These are phyloP conservation scores for Furnarius figulus DNA, from an alignment of 2,113 vertebrate genomes.

Conservation along the genomic window DNA sequence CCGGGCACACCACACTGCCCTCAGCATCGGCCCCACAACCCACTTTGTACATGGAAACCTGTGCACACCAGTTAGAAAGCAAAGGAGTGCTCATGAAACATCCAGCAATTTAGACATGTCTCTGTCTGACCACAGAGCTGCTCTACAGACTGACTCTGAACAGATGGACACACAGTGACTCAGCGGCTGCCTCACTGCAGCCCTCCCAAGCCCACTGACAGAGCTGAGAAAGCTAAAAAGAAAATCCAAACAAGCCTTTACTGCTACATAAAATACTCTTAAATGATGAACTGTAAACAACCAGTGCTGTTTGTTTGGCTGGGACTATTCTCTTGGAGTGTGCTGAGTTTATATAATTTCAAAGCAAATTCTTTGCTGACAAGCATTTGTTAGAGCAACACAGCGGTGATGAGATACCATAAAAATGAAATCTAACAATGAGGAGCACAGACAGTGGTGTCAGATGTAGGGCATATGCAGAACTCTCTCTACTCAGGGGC, in stretches of 20 bases:
- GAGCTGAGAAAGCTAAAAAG: not conserved
- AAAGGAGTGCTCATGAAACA: not conserved
- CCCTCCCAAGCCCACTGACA: not conserved
- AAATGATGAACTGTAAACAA: not conserved
- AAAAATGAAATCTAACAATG: not conserved
- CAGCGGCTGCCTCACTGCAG: not conserved
- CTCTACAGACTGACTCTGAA: not conserved
- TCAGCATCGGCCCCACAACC: not conserved
- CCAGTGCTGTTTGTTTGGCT: not conserved
- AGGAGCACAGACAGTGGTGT: not conserved
- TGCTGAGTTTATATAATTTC: not conserved
- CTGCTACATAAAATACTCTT: not conserved
- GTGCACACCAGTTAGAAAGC: not conserved
- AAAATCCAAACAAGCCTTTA: not conserved
- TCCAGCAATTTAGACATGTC: fast-evolving
- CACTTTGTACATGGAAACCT: not conserved
- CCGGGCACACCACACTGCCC: fast-evolving
- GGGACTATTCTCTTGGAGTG: not conserved
- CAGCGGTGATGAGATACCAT: not conserved
- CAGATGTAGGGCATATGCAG: not conserved
- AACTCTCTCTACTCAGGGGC: not conserved
- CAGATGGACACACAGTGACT: not conserved
- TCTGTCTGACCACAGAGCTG: not conserved
- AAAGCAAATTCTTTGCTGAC: not conserved
- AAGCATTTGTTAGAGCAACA: not conserved